Base-by-base conservation (phyloP, 2,113 vertebrate genomes). In the Cavia porcellus region DNA sequence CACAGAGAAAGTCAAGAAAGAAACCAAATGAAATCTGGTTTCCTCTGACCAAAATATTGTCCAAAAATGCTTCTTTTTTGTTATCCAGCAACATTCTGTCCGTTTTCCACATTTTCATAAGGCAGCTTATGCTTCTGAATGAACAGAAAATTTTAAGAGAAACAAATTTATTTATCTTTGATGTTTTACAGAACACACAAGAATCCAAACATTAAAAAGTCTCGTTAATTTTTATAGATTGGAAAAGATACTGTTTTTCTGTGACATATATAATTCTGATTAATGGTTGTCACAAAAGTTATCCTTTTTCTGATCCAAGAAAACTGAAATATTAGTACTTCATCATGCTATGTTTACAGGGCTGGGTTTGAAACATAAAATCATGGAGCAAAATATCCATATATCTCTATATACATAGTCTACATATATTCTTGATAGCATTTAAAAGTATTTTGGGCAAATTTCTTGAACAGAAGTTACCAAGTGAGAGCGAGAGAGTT, bases 301-400 rank as follows among this genome's bases (percentile, higher is more conserved):
- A 28, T 38, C 7, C 25, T 81, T 68, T 28, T 82, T 92, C 57
- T 70, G 38, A 24, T 19, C 22, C n/a, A 30, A 57, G 13, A 13
- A 88, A 68, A 82, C 35, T 7, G 85, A 86, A 86, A 83, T 64
- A 32, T 55, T 66, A 82, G 55, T 70, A 66, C 42, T 70, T 3
- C 12, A 42, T 92, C 42, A 64, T 77, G 11, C 55, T 72, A 0
- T 68, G 30, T n/a, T 91, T 90, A 5, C 4, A 66, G 7, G 28
- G 1, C 35, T 87, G 32, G 75, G 64, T 11, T 87, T 83, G n/a
- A 96, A 92, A 57, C 79, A 80, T 47, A 86, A 90, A 95, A 55
- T n/a, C 45, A 55, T 4, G 25, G 64, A 88, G 45, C 35, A 66
- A 92, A 81, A 75, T 79, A 52, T 10, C 22, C 47, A 68, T 66